A percentile compares a stretch with the other conserved stretches of the same genome.
These are phyloP conservation scores for Muntiacus reevesi DNA, from an alignment of 2,113 vertebrate genomes.

Conservation along the genomic window DNA sequence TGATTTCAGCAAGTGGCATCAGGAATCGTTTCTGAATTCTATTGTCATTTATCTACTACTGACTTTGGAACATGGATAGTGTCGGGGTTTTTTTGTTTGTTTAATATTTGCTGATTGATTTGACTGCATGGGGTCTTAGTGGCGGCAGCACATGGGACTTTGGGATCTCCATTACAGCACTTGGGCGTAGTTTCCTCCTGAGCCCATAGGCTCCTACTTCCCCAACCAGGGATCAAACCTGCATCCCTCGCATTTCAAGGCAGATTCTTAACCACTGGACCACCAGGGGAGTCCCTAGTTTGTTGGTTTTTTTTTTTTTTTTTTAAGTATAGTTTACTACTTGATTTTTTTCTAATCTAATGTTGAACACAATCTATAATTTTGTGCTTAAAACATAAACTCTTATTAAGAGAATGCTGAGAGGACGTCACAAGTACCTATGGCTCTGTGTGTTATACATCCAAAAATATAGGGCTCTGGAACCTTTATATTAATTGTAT, in stretches of 20 bases:
- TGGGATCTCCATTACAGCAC: neutral
- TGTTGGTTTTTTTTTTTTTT: neutral
- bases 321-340: neutral
- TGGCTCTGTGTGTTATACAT: neutral
- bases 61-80: neutral
- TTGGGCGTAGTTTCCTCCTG: neutral
- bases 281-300: neutral
- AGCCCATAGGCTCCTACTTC: neutral
- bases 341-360: neutral
- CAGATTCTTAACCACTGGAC: neutral
- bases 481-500: neutral
- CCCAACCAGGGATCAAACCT: neutral
- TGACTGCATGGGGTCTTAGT: neutral
- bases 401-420: neutral
- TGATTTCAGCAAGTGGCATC: neutral
- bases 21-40: neutral
- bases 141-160: neutral
- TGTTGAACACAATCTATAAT: neutral
- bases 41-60: neutral
- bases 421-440: neutral
- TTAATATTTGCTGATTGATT: neutral
- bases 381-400: neutral
- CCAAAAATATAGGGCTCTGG: neutral
- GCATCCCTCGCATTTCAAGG: neutral
- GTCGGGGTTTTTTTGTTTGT: neutral